Percentiles rank a stretch among this genome's conserved stretches.
These are phyloP conservation scores for Magallana gigas DNA, from an alignment of 1,140 invertebrate genomes.

Conservation along the genomic window DNA sequence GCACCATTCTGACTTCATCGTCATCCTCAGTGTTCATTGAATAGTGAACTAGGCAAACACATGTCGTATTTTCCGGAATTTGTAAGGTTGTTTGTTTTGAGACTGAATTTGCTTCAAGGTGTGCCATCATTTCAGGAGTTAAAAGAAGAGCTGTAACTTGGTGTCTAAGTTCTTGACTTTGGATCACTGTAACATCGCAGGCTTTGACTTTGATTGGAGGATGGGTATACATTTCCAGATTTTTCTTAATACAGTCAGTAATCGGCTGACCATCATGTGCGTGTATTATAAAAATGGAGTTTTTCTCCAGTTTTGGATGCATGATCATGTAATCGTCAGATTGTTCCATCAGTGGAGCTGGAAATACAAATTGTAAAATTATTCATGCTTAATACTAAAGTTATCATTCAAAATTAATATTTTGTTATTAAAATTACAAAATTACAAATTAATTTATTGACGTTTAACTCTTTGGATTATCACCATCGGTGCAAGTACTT, in stretches of 20 bases:
- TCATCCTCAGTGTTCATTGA: not conserved
- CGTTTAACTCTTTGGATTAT: too few species aligned
- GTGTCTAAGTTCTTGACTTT: not conserved
- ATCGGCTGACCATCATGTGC: constrained; percentile 32
- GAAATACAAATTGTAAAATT: too few species aligned
- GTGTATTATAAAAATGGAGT: constrained; percentile 25
- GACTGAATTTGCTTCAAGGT: not conserved
- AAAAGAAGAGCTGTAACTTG: not conserved
- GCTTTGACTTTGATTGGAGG: not conserved
- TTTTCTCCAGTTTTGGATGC: not conserved
- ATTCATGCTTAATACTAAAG: too few species aligned
- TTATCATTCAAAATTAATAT: too few species aligned
- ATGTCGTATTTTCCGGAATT: not conserved
- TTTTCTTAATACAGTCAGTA: constrained; percentile 30
- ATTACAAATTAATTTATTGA: too few species aligned
- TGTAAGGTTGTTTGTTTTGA: not conserved
- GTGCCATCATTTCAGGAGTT: not conserved
- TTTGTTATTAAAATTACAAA: too few species aligned
- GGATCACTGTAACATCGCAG: not conserved
- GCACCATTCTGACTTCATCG: not conserved
- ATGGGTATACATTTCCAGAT: constrained; percentile 9
- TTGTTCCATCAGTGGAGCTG: too few species aligned
- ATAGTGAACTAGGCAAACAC: not conserved
- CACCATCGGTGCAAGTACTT: too few species aligned
- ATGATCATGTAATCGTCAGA: not conserved